Evolutionary conservation across 2,113 vertebrate genomes (phyloP), one percentile per base, ranked within the genome.

Genomic region (Thamnaconus septentrionalis): DNA sequence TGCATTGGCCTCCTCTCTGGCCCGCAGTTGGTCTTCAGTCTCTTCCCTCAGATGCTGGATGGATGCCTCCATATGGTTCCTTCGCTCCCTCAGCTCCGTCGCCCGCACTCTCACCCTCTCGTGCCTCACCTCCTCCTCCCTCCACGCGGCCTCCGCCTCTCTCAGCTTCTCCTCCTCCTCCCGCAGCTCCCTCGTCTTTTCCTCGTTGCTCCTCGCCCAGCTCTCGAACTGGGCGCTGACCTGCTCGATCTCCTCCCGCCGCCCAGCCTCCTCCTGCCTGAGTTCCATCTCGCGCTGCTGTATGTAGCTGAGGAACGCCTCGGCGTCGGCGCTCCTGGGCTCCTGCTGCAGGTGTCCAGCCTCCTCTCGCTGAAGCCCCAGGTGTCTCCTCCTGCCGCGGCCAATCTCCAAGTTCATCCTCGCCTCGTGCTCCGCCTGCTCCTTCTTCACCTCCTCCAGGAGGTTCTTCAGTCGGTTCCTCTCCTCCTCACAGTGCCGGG

Each of bases 361-460:
- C 65, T 84, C 72, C 71, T 91, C 86, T 6, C 59, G 53, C 0
- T 5, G 75, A 9, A 90, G 85, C 56, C 84, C 62, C 39, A 61
- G 52, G 9, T 80, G 62, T 64, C 74, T 85, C 45, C 9, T 71
- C 57, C 41, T 71, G 4, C 61, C 53, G 41, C 7, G 0, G 10
- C 9, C 5, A 0, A 84, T 83, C 5, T 67, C 64, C 1, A 64
- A 58, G 7, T 42, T 72, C 48, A 85, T 62, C 46, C 82, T 64
- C 0, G 6, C 76, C 64, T 80, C 56, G 0, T 76, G 63, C 11
- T 82, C 75, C 58, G 82, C 46, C 48, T 88, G 85, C 11, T 48
- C 73, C 51, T 43, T 74, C 45, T 68, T 75, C 0, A 49, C n/a
- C 12, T 76, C 69, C 64, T 86, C 58, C 41, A 87, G 50, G 8